Evolutionary conservation across 2,797 vertebrate species (phyloP), one percentile per base, ranked within the genome.

Genomic region (Paedocypris micromegethes): DNA sequence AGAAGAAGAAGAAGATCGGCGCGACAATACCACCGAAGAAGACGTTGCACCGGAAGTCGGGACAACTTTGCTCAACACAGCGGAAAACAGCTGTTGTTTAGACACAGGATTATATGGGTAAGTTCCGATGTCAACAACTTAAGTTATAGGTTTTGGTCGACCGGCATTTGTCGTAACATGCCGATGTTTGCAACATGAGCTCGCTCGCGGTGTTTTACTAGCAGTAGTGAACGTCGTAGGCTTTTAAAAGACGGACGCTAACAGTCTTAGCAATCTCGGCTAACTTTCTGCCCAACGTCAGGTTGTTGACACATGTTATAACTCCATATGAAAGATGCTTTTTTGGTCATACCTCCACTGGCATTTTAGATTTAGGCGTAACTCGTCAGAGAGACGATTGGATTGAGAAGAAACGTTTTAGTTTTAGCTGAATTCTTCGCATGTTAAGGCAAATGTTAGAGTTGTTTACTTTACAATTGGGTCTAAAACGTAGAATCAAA

Each of bases 51-150:
- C 90, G 90, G 90, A 91, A 90, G 88, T 87, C 85, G 81, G 86
- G 83, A 84, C 80, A 78, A 88, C 88, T 91, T 89, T 86, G 85
- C 86, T 87, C 86, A 84, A 83, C 83, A 80, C 80, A 81, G 82
- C 63, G 72, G 82, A 82, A 82, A 83, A 88, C 89, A 90, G 88
- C 89, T 90, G 84, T 81, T 74, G 80, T 79, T 82, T 83, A 87
- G 72, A 68, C 78, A 69, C 63, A 76, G 88, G 50, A 72, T 56
- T 69, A 72, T 72, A 61, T 57, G 65, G 69, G 72, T 81, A 66
- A 69, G 72, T 73, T 54, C 43, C 3, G 37, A 49, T 45, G 76
- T 74, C 46, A 6, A 74, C 65, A 75, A 7, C 63, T 73, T 68
- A 56, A 56, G 72, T 43, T 63, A 51, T 23, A 1, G 4, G 23